Evolutionary conservation across 2,797 vertebrate species (phyloP), one percentile per base, ranked within the genome.

Genomic region (Linurgus olivaceus): DNA sequence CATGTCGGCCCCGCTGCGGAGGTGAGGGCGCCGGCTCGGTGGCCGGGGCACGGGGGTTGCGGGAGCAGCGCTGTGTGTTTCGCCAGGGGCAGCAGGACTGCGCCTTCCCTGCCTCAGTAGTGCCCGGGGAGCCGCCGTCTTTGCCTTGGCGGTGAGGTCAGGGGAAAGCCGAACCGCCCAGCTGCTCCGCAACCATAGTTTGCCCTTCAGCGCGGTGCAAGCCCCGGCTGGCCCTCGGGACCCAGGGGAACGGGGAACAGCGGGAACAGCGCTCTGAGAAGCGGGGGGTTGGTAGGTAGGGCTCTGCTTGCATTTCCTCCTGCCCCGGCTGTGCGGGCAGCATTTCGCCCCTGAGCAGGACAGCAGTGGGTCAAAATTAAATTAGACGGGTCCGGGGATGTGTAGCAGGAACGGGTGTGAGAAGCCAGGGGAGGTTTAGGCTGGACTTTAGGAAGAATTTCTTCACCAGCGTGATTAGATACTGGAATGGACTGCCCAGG

Each of bases 321-420:
- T 14, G 63, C 8, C 19, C 9, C 6, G 14, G 9, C 18, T 33
- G 19, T 5, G 40, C 13, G 11, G 24, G 5, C 3, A 4, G 9
- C 13, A 0, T n/a, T 20, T 33, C 14, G 1, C 7, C 4, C 17
- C 19, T 13, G 2, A 73, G 44, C 19, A 4, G 2, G 17, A 16
- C 40, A 9, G 40, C 28, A 3, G 19, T 2, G 33, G 17, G 1
- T 28, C 14, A 8, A 0, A 7, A 17, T 51, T 12, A 3, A 12
- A 12, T 6, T 35, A 2, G 23, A 1, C 0, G 4, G 12, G 19
- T 18, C 7, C 2, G 6, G 33, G 7, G 7, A 0, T 10, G 13
- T 20, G 66, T 13, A 10, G 23, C 18, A 58, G 21, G 24, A 58
- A 8, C 7, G 35, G 17, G 3, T 16, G 0, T 4, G 31, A 54